Percentiles rank a stretch among this genome's conserved stretches.
Evolutionary conservation across 2,888 invertebrate genomes (phyloP).

Genomic region (Ecdyonurus torrentis): DNA sequence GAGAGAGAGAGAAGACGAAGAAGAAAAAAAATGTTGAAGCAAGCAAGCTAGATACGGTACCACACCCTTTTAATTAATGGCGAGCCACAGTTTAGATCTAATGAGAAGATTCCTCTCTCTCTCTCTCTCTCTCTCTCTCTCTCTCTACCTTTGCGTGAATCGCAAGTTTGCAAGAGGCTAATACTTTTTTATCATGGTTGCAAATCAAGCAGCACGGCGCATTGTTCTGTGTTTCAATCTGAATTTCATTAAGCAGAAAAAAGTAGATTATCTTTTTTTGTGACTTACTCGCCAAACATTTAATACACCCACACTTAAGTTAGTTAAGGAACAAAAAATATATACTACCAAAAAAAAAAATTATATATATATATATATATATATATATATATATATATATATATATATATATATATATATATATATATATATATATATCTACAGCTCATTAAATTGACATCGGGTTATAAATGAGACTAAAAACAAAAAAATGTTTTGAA

Average conservation of each 20-base stretch:
- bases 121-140: no score
- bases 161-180: background rate
- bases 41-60: no score
- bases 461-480: background rate
- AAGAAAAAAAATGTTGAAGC: no score
- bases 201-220: background rate
- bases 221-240: background rate
- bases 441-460: background rate
- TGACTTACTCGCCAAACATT: no score
- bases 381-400: background rate
- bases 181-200: background rate
- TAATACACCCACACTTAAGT: no score
- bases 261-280: no score
- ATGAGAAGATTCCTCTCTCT: constrained; percentile 5
- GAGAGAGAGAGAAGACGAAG: no score
- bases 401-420: background rate
- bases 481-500: background rate
- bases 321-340: no score
- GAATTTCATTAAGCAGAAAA: background rate
- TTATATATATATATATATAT: background rate
- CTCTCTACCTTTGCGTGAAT: no score
- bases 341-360: no score
- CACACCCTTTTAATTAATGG: constrained; percentile 10
- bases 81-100: constrained; percentile 7
- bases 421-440: background rate